Base-by-base conservation (phyloP, 2,888 invertebrate genomes). In the Caenorhabditis sp. region DNA sequence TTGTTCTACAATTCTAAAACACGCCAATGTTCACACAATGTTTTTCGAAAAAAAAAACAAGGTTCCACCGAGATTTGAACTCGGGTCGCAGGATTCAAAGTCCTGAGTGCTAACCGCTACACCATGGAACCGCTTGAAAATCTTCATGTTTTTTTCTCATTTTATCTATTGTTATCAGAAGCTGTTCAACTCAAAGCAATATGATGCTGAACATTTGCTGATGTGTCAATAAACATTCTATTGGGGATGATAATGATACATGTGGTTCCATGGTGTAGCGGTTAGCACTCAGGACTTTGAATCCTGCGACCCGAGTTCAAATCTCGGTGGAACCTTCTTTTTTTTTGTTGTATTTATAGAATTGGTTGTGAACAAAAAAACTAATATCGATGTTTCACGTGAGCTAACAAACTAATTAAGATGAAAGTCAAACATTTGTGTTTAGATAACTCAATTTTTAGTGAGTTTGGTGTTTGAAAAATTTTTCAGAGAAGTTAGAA, bases 41-140 rank as follows among this genome's bases (percentile, higher is more conserved):
- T 43, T 31, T 31, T 31, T 31, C 31, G 5, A 43, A 17, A 43
- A 43, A 17, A 43, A 43, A 43, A 43, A 43, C 10, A 43, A 79
- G 79, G 81, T 81, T 72, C 76, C 79, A 75, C 76, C 81, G 80
- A 80, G 78, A 80, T 77, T 78, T 65, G 78, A 80, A 78, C 80
- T 78, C 78, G 70, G 67, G 78, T 80, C 75, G 77, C 78, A 74
- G 80, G 80, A 78, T 78, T 78, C 75, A 78, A 73, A 80, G 78
- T 77, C 78, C 77, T 76, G 76, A 76, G 77, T 79, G 77, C 77
- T 79, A 78, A 79, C 76, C 77, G 71, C 77, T 79, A 79, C 79
- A 77, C 77, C 77, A 79, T 74, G 69, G 74, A 74, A 69, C 69
- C 69, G 37, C 19, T 31, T 43, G 12, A 10, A 5, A 3, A 14